Base-by-base conservation (phyloP, 2,888 invertebrate genomes). In the Ormyrus rosae region DNA sequence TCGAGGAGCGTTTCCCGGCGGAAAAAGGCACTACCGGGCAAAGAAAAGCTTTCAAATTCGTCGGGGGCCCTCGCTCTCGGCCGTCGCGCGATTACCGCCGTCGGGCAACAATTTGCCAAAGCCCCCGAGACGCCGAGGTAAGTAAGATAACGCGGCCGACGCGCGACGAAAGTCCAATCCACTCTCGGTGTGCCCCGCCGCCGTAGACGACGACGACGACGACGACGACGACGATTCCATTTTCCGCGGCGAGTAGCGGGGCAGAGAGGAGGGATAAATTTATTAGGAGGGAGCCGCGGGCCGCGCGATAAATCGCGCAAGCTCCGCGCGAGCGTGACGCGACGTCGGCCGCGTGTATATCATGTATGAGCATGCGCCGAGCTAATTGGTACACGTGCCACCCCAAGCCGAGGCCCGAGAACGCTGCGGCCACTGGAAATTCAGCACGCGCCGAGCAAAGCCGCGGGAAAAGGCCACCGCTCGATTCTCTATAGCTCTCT, bases 241-340 rank as follows among this genome's bases (percentile, higher is more conserved):
- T 60, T 19, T 34, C 60, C 34, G 8, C 60, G 34, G 0, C 53
- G 53, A 53, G 11, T 0, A 10, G 53, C 2, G 0, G 53, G 53
- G 11, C n/a, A 53, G 53, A 11, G 53, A 53, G 53, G 9, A n/a
- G 60, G 5, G 34, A 9, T 34, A 19, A 60, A 60, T 60, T 60
- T 60, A 60, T 34, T 8, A 60, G 60, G 34, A 9, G 1, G 60
- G 34, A 9, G 5, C 19, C 60, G 19, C 19, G 60, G 6, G 9
- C 34, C 60, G 60, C 34, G 60, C 60, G 60, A 60, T 60, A 60
- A 60, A 60, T 60, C 60, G 34, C 34, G 34, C 9, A 9, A 53
- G 53, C 53, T 8, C 53, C 60, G 34, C 9, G 60, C 8, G 34
- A 5, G 13, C 9, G 19, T 19, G 60, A 34, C 34, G 60, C 13